Conservation (phyloP, 2,113 vertebrate genomes). For the Cinclus cinclus region DNA sequence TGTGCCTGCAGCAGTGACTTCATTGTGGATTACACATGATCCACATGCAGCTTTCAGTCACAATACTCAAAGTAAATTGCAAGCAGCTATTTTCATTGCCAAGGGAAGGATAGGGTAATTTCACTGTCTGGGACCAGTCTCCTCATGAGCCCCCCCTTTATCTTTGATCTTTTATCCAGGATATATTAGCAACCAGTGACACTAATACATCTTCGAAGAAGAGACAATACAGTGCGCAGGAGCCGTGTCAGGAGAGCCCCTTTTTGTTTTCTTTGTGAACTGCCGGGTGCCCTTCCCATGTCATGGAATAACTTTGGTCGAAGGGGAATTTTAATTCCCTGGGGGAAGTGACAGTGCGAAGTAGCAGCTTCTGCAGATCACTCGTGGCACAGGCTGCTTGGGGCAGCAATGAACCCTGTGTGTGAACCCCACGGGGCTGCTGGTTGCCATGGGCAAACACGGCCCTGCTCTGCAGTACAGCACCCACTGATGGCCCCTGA, state of each 20-base stretch:
- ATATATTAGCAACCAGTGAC: not conserved
- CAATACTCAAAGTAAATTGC: not conserved
- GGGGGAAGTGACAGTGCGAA: not conserved
- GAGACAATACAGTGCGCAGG: not conserved
- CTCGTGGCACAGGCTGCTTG: not conserved
- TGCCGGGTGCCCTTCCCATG: not conserved
- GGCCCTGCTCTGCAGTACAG: not conserved
- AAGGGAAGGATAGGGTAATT: not conserved
- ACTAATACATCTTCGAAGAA: not conserved
- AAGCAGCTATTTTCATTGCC: not conserved
- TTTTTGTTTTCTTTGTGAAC: not conserved
- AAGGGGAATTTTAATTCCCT: not conserved
- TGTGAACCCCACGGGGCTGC: accelerated
- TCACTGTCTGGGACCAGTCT: not conserved
- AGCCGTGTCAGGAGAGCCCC: not conserved
- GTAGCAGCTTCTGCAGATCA: not conserved
- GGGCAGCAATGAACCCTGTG: accelerated
- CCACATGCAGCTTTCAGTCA: not conserved
- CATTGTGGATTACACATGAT: not conserved
- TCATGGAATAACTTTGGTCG: not conserved
- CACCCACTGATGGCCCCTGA: not conserved
- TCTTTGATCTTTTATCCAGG: not conserved
- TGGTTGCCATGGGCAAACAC: not conserved
- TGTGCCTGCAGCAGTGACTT: not conserved
- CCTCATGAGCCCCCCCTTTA: not conserved